Percentiles rank a stretch among this genome's conserved stretches.
phyloP scores from a whole-genome alignment of 2,113 vertebrate species.

The Puffinus mauretanicus region DNA sequence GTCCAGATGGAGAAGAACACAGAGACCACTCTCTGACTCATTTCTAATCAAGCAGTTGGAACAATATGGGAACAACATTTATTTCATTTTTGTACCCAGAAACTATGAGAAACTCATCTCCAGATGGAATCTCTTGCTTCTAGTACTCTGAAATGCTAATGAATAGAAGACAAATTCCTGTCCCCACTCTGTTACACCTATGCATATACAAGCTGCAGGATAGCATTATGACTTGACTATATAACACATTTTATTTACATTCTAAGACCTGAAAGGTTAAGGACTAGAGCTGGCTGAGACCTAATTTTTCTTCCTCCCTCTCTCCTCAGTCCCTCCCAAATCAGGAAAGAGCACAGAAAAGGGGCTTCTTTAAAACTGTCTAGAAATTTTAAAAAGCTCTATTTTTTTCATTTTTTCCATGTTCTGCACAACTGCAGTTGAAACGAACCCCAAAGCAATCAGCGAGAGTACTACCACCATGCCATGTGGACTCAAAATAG shows the following conservation, averaged over 20 bases:
- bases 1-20: slow-evolving; percentile 14
- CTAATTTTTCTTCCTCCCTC: not conserved
- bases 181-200: not conserved
- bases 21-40: slow-evolving; percentile 21
- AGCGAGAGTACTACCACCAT: not conserved
- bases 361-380: not conserved
- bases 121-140: slow-evolving; percentile 15
- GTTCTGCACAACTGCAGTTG: not conserved
- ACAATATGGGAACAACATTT: not conserved
- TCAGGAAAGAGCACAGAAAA: not conserved
- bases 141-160: not conserved
- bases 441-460: not conserved
- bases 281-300: not conserved
- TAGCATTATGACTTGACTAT: not conserved
- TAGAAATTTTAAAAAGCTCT: not conserved
- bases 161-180: not conserved
- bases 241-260: not conserved
- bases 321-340: not conserved
- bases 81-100: not conserved
- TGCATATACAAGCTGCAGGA: not conserved
- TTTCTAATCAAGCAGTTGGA: not conserved
- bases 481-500: not conserved
- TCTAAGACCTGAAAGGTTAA: not conserved
- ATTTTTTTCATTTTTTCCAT: rapidly evolving
- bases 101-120: not conserved